Evolutionary conservation across 2,888 invertebrate species (phyloP).

Genomic region (Tetragnatha montana): DNA sequence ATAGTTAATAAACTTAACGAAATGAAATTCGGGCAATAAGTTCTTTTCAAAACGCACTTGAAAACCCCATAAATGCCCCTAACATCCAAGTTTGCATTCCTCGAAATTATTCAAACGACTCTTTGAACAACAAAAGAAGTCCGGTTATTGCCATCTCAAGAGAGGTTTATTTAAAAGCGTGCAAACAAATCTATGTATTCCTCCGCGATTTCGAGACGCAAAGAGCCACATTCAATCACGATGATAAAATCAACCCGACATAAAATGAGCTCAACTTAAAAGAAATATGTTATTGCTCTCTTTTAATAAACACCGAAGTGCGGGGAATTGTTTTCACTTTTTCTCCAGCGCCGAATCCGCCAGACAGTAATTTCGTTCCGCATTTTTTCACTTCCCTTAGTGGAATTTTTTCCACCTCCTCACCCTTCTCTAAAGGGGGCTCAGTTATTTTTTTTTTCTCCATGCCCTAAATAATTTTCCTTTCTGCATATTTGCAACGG

Average conservation of each 20-base stretch:
- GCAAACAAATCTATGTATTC: neutral
- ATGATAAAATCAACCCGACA: constrained; percentile 36
- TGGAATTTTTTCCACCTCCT: neutral
- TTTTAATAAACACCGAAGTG: constrained; percentile 40
- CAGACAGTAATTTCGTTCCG: constrained; percentile 10
- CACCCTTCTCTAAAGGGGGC: neutral
- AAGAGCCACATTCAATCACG: constrained; percentile 38
- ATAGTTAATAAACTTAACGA: too few relatives aligned
- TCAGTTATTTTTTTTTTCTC: constrained; percentile 23
- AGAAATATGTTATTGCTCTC: constrained; percentile 26
- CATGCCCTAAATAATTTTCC: constrained; percentile 54
- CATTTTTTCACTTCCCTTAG: constrained; percentile 8
- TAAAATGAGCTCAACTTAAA: constrained; percentile 9
- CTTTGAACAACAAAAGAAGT: neutral
- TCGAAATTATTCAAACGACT: neutral
- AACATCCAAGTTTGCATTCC: neutral
- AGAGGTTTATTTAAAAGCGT: neutral
- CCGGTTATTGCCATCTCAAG: neutral
- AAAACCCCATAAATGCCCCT: neutral
- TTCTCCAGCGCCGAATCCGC: constrained; percentile 15
- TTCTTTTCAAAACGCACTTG: neutral
- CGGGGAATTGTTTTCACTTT: constrained; percentile 9
- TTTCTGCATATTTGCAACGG: constrained; percentile 37
- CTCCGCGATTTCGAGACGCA: neutral
- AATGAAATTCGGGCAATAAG: too few relatives aligned